Base-by-base conservation (phyloP, 2,888 invertebrate genomes). In the Heliconius erato region DNA sequence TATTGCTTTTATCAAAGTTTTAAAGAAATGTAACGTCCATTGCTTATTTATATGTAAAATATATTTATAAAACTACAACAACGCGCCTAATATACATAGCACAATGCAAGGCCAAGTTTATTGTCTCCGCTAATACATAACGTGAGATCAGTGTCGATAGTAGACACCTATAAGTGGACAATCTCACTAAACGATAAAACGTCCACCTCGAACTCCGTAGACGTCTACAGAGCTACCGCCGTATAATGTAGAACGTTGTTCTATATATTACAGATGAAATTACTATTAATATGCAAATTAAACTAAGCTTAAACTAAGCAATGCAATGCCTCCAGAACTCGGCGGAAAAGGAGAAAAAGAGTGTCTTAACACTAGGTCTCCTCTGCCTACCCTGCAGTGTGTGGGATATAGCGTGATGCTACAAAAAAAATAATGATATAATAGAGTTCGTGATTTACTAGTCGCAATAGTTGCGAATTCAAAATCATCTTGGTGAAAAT, bases 101-200 rank as follows among this genome's bases (percentile, higher is more conserved):
- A 83, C 83, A 85, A 82, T 83, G 80, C 83, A 85, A 84, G 85
- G 83, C 67, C 81, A 83, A 76, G 84, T 85, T 86, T 84, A 85
- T 85, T 85, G 86, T 83, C 82, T 82, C 81, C 76, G 85, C 80
- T 84, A 81, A 79, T 59, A 85, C 69, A 80, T 79, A 83, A 49
- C 81, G 82, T 79, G 79, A 84, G 83, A 81, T 86, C 85, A 84
- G 80, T 83, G 82, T 84, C 86, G 80, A 80, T 77, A 74, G 32
- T 72, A 79, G 83, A 80, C 82, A 83, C 76, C 74, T 82, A 83
- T 83, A 84, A 84, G 83, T 83, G 84, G 84, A 80, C 84, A 79
- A 84, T 84, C 84, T 82, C 32, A 68, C 82, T 79, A 74, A 80
- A 79, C 84, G 82, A 84, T 83, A 83, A 80, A 82, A 77, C 82